Percentiles rank a stretch among this genome's conserved stretches.
phyloP scores from a whole-genome alignment of 2,797 vertebrate genomes.

The Tangara arthus region DNA sequence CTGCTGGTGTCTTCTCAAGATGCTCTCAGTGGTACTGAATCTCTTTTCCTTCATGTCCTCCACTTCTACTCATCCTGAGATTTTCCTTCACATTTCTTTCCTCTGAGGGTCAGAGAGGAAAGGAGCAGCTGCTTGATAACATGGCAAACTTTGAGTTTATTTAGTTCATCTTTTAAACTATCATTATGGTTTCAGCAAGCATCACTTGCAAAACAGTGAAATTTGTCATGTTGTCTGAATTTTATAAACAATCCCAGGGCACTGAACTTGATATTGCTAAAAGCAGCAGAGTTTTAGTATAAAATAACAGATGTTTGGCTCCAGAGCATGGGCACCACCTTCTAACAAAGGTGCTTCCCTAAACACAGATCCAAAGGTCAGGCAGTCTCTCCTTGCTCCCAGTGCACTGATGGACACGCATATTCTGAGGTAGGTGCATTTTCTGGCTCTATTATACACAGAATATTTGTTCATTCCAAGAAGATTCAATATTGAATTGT shows the following conservation, averaged over 20 bases:
- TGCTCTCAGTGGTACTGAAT: not conserved
- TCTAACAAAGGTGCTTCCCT: not conserved
- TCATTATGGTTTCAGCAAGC: not conserved
- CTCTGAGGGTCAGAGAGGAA: not conserved
- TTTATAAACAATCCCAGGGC: not conserved
- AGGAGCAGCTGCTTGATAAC: not conserved
- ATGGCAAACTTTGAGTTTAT: not conserved
- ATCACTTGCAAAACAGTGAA: not conserved
- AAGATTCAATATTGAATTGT: not conserved
- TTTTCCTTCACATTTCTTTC: not conserved
- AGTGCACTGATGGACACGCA: not conserved
- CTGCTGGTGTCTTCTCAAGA: not conserved
- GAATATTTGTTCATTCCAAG: not conserved
- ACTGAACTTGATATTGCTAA: not conserved
- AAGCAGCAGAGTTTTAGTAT: constrained; percentile 4
- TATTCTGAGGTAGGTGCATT: not conserved
- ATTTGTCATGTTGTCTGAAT: constrained; percentile 6
- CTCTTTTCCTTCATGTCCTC: not conserved
- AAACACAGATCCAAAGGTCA: not conserved
- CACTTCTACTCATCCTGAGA: not conserved
- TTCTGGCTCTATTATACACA: not conserved
- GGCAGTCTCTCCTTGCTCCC: not conserved
- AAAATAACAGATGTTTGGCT: constrained; percentile 55
- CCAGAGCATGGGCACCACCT: not conserved
- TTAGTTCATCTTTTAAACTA: not conserved